A percentile compares a stretch with the other conserved stretches of the same genome.
These are phyloP conservation scores for Syngnathus rostellatus DNA, from an alignment of 2,797 vertebrate species.

Conservation along the genomic window DNA sequence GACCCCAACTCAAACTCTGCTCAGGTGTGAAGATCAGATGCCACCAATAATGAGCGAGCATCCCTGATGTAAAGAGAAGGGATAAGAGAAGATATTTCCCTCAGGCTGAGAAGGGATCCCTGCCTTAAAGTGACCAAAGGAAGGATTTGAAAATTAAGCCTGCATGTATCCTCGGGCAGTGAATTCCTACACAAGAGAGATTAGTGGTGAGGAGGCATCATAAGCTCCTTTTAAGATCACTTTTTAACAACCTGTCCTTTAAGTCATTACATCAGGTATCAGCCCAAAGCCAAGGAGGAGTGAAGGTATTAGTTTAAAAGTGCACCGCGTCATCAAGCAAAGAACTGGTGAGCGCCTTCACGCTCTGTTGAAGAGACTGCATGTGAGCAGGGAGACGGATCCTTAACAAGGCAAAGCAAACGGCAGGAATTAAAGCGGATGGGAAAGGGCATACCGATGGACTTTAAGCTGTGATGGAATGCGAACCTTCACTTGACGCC, in stretches of 20 bases:
- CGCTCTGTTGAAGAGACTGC: constrained; percentile 37
- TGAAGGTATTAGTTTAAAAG: constrained; percentile 1
- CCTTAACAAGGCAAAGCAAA: constrained; percentile 57
- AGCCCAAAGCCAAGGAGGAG: constrained; percentile 26
- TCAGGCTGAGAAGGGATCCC: constrained; percentile 38
- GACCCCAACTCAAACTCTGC: not conserved
- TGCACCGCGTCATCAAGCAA: constrained; percentile 14
- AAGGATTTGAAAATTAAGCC: constrained; percentile 61
- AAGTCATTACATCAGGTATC: constrained; percentile 32
- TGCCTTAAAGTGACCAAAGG: constrained; percentile 57
- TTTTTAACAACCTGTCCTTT: constrained; percentile 44
- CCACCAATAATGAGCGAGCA: constrained; percentile 41
- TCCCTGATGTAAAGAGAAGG: constrained; percentile 36
- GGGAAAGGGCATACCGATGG: constrained; percentile 60
- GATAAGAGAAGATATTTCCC: constrained; percentile 43
- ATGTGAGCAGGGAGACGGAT: constrained; percentile 39
- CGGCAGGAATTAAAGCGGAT: constrained; percentile 51
- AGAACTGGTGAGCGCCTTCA: constrained; percentile 35
- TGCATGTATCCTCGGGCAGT: constrained; percentile 56
- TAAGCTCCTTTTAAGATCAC: constrained; percentile 47
- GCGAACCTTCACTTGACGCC: constrained; percentile 24
- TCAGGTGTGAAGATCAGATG: constrained; percentile 40
- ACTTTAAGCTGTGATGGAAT: constrained; percentile 60
- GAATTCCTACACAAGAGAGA: constrained; percentile 63
- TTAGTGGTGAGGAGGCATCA: constrained; percentile 45